Evolutionary conservation across 2,888 invertebrate species (phyloP), one percentile per base, ranked within the genome.

Genomic region (Chrysopilus asiliformis): DNA sequence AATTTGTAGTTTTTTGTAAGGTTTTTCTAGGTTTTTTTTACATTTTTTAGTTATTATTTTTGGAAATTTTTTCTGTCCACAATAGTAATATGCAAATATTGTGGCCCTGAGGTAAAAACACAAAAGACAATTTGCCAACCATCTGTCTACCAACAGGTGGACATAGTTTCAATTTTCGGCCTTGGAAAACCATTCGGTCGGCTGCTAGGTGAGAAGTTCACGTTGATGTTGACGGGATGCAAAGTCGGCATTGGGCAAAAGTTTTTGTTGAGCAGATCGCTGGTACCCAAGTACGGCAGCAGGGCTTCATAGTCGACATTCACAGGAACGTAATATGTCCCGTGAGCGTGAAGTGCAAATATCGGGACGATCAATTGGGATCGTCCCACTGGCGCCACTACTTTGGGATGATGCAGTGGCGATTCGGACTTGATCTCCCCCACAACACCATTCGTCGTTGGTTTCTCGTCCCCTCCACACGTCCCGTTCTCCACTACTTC

Each of bases 221-320:
- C 89, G 56, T 83, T 84, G 41, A 90, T 89, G 39, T 85, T 86
- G 47, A 90, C 83, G 3, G 89, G 87, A 64, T 89, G 89, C 20
- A 89, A 70, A 22, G 72, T 68, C 15, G 68, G 68, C 46, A 67
- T 65, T 16, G 67, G 64, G 16, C 65, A 64, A 43, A 68, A 66
- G 43, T 53, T 59, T 45, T 64, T 63, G 48, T 72, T 72, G 39
- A 74, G 56, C 43, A 70, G 60, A 60, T 74, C 70, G 50, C 65
- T 66, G 4, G 72, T 67, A 32, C 75, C 74, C 16, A 83, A 64
- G 53, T 76, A 77, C 2, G 84, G 79, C 53, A 77, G 60, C 34
- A 89, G 58, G 24, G 79, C 68, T 33, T 78, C 70, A 50, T 79
- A 76, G 48, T 86, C 86, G 35, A 90, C 69, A 44, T 79, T 80